These are phyloP conservation scores for Eucriotettix oculatus DNA, from an alignment of 2,888 invertebrate genomes.

Conservation along the genomic window DNA sequence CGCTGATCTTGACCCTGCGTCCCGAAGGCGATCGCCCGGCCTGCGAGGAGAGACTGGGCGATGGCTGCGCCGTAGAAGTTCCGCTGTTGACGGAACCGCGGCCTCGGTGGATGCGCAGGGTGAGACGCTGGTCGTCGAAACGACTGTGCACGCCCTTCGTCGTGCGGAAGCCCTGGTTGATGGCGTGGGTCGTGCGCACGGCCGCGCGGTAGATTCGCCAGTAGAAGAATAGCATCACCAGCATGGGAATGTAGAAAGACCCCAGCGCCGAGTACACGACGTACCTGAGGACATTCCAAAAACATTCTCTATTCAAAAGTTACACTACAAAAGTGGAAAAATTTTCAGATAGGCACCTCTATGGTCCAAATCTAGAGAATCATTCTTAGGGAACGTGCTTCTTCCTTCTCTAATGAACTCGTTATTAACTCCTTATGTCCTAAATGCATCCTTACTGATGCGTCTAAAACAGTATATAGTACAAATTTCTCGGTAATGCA, in stretches of 20 bases:
- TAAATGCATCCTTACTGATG: too few species aligned
- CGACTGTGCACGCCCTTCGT: constrained; percentile 58
- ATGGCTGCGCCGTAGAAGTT: constrained; percentile 44
- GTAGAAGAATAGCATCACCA: constrained; percentile 96
- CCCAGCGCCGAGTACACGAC: constrained; percentile 93
- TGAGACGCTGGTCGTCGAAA: constrained; percentile 80
- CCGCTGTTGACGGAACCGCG: constrained; percentile 28
- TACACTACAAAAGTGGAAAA: too few species aligned
- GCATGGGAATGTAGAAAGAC: constrained; percentile 96
- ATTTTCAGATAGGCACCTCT: too few species aligned
- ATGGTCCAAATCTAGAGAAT: too few species aligned
- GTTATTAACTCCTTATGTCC: too few species aligned
- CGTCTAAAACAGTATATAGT: too few species aligned
- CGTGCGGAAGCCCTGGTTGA: constrained; percentile 79
- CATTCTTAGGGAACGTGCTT: too few species aligned
- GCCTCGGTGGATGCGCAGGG: constrained; percentile 72
- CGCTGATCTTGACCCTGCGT: constrained; percentile 62
- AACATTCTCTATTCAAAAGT: too few species aligned
- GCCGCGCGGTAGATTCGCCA: constrained; percentile 94
- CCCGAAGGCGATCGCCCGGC: constrained; percentile 1
- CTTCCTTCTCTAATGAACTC: too few species aligned
- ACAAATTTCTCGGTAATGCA: too few species aligned
- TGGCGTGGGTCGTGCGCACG: constrained; percentile 78
- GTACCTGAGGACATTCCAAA: constrained; percentile 37
- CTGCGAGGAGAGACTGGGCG: constrained; percentile 29